A percentile compares a stretch with the other conserved stretches of the same genome.
Conservation (phyloP, 2,888 invertebrate species). For the Athetis lepigone region DNA sequence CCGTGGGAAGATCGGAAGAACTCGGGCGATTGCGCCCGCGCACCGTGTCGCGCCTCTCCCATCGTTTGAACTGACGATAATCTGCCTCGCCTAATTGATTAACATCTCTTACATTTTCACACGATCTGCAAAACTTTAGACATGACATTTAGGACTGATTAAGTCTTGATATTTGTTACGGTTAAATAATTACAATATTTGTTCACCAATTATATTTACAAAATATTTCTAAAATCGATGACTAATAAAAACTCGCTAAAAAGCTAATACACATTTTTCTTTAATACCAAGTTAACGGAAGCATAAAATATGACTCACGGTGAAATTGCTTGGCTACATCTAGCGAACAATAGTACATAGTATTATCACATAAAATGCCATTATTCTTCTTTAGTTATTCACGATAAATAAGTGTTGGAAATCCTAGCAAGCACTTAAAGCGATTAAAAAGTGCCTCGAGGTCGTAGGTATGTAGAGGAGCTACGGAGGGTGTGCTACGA, state of each 20-base stretch:
- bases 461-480: slow-evolving; percentile 68
- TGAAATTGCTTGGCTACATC: slow-evolving; percentile 60
- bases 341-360: slow-evolving; percentile 62
- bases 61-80: slow-evolving; percentile 72
- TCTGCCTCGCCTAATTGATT: slow-evolving; percentile 73
- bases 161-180: not conserved
- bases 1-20: slow-evolving; percentile 74
- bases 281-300: slow-evolving; percentile 5
- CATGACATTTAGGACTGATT: not conserved
- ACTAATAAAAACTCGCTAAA: not conserved
- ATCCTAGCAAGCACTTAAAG: slow-evolving; percentile 87
- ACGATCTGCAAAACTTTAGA: slow-evolving; percentile 47
- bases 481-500: slow-evolving; percentile 68
- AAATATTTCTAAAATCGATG: not conserved
- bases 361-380: slow-evolving; percentile 72
- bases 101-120: slow-evolving; percentile 69
- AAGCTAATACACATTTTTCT: not conserved
- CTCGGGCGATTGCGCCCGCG: slow-evolving; percentile 75
- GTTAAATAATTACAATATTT: not conserved
- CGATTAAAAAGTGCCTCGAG: slow-evolving; percentile 84
- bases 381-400: slow-evolving; percentile 81
- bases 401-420: slow-evolving; percentile 82
- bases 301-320: slow-evolving; percentile 42
- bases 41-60: slow-evolving; percentile 76
- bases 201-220: not conserved